Base-by-base conservation (phyloP, 2,797 vertebrate genomes). In the Trachops cirrhosus region DNA sequence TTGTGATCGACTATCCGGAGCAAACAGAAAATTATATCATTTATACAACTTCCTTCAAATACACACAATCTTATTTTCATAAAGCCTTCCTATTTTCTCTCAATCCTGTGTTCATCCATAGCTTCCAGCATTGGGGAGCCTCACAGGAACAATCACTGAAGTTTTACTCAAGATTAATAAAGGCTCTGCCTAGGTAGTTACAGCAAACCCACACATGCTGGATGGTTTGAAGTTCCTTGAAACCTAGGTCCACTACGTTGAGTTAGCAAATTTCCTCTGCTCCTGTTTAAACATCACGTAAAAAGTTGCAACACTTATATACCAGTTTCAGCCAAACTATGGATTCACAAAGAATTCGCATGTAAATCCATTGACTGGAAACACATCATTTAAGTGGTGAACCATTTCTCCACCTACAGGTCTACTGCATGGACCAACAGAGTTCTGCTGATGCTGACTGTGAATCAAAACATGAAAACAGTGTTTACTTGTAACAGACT, bases 371-470 rank as follows among this genome's bases (percentile, higher is more conserved):
- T 41, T 80, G 87, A 64, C 39, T 48, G 41, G 46, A 91, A 79
- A 9, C 46, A 50, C 50, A 79, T 50, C 29, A 3, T 4, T 91
- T 89, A 93, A 92, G 92, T 26, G 39, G 41, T 67, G 59, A 87
- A 73, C 34, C 29, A 68, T 52, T 89, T 95, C 88, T 92, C 86
- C 86, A 96, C 62, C 91, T 50, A 79, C 29, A 86, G 54, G 62
- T 73, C 16, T 73, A n/a, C 52, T 9, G 14, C 2, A 80, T 0
- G 93, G 48, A 84, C 32, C 37, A 75, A 50, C 7, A 67, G 18
- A 16, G 18, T 29, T 64, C 70, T 50, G 46, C 26, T 86, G 50
- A 71, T 29, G 79, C 19, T 19, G 12, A 57, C 4, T 5, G 18
- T 34, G 12, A 59, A 82, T 50, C 44, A 70, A 80, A 74, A 77